These are phyloP conservation scores for Lottia scabra DNA, from an alignment of 2,888 invertebrate species.

Conservation along the genomic window DNA sequence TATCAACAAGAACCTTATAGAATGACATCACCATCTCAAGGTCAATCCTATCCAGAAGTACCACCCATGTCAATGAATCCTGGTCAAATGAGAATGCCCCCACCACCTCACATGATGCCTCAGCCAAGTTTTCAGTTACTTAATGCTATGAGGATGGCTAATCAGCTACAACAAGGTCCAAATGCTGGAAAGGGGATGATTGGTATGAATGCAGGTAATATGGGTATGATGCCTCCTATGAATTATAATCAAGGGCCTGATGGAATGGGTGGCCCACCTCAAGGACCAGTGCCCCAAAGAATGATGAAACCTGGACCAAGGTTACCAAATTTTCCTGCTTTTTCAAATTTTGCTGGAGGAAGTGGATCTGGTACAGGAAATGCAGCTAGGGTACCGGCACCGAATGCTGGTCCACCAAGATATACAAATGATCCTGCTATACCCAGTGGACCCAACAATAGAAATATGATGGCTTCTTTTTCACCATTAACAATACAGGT, in stretches of 20 bases:
- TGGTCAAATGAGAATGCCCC: not conserved
- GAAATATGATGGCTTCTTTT: conserved; percentile 36
- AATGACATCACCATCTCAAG: not conserved
- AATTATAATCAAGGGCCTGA: not conserved
- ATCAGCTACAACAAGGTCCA: not conserved
- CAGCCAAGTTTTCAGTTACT: not conserved
- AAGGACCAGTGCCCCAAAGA: not conserved
- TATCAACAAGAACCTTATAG: conserved; percentile 14
- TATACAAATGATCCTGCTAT: conserved; percentile 40
- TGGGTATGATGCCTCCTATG: not conserved
- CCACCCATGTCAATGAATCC: not conserved
- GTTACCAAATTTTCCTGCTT: conserved; percentile 1
- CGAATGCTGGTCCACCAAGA: conserved; percentile 6
- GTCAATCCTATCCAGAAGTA: conserved; percentile 7
- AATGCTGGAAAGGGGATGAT: conserved; percentile 12
- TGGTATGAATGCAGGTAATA: conserved; percentile 1
- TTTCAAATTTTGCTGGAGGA: conserved; percentile 8
- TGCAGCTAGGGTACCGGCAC: conserved; percentile 20
- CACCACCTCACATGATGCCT: not conserved
- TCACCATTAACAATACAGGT: conserved; percentile 51
- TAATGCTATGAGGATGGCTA: not conserved
- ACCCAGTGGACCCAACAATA: conserved; percentile 31
- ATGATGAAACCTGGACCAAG: conserved; percentile 4
- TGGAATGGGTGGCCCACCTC: not conserved
- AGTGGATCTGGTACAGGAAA: conserved; percentile 31